Evolutionary conservation across 2,888 invertebrate genomes (phyloP), one percentile per base, ranked within the genome.

Genomic region (Trichogramma evanescens): DNA sequence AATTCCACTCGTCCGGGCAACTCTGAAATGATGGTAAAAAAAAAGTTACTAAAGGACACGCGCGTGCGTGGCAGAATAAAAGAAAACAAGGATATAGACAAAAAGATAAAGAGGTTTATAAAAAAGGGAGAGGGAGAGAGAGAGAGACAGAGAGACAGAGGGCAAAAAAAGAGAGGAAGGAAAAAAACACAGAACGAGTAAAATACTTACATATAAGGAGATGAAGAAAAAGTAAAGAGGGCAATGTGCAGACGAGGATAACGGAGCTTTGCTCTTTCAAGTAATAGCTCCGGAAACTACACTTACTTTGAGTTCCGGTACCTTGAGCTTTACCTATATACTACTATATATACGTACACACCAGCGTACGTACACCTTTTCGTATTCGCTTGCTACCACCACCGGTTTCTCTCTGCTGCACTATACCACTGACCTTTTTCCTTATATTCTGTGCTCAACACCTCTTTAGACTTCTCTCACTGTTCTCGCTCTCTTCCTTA

Each of bases 201-300:
- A 26, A 26, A 26, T 26, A 26, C 26, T 26, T 26, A 26, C 26
- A 26, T 26, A 26, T 50, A 62, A 58, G 62, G 58, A 63, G 62
- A 59, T 56, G 64, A 63, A 63, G 48, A 58, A 55, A 48, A 63
- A 53, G 61, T 46, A 53, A 58, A 52, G 58, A 58, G 54, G 56
- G 62, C 60, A 61, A 65, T 59, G 65, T 58, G 62, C 65, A 60
- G 65, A 63, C 65, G 65, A 58, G 66, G 66, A 64, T 66, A 70
- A 67, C 66, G 67, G 65, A 66, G 67, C 66, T 59, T 58, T 67
- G 63, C 60, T 68, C 56, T 65, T 63, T 56, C 67, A 69, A 70
- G 71, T 73, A 74, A 73, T 74, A 69, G 73, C 69, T 68, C 70
- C 70, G 71, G 73, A 73, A 73, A 70, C 71, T 72, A 73, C 73